Base-by-base conservation (phyloP, 2,113 vertebrate species). In the Catharus minimus region DNA sequence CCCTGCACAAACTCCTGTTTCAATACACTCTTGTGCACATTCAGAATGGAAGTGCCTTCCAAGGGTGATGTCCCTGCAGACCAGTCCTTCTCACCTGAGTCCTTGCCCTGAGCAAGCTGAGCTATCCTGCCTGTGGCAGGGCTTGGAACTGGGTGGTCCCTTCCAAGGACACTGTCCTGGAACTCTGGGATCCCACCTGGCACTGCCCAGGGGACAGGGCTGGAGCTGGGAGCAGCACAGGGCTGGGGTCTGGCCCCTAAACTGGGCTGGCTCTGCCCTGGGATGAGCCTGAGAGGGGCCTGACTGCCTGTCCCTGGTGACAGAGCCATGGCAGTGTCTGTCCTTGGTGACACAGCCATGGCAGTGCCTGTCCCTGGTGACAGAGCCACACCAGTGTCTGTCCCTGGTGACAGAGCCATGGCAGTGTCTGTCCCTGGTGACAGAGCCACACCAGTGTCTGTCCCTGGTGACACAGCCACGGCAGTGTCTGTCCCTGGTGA, bases 1-100 rank as follows among this genome's bases (percentile, higher is more conserved):
- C 19, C 53, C 64, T 33, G 67, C 32, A 21, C 43, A 1, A 32
- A 20, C 5, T 1, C 9, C 32, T 28, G 24, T 1, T 19, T 6
- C 19, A 44, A 28, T 2, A 7, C 0, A 0, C 9, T 5, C 15
- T 9, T 6, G 6, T 28, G 43, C 19, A 7, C 2, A 4, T 0
- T 5, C 62, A 55, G 52, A 33, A 13, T 1, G 1, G 18, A 66
- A 27, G n/a, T 15, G 39, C 46, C 58, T 28, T 9, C 20, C 10
- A 11, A 11, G 11, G 44, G 20, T 46, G 21, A 22, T 47, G 46
- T 47, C 64, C 9, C 7, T 1, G 24, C 4, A n/a, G 27, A 32
- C 1, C 17, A 11, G 24, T 2, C 22, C 11, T 4, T 4, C 20
- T 4, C 7, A 10, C 9, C 30, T 15, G 53, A 11, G 65, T 7